Percentiles rank a stretch among this genome's conserved stretches.
phyloP scores from a whole-genome alignment of 2,888 invertebrate species.

The Anthrax anthrax region DNA sequence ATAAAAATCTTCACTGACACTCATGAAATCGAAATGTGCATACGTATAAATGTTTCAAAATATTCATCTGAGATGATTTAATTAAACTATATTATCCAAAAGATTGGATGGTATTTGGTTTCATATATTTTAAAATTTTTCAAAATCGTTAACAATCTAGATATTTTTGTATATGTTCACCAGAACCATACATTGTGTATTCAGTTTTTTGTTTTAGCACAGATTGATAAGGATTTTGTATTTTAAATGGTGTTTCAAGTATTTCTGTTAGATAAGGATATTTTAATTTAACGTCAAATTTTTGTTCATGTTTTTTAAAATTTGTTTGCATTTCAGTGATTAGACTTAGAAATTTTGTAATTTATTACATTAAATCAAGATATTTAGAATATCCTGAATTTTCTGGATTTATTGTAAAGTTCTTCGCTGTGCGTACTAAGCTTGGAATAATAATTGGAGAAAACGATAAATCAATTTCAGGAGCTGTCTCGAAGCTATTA shows the following conservation, averaged over 20 bases:
- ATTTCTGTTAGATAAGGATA: neutral
- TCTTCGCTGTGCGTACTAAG: neutral
- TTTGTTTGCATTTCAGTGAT: conserved; percentile 1
- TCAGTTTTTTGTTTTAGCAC: conserved; percentile 5
- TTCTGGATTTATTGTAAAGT: conserved; percentile 4
- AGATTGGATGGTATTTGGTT: too few relatives aligned
- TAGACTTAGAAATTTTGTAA: conserved; percentile 6
- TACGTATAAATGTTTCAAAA: too few relatives aligned
- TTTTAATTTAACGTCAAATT: neutral
- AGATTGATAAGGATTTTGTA: neutral
- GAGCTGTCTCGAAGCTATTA: too few relatives aligned
- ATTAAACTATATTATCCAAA: too few relatives aligned
- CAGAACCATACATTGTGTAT: conserved; percentile 15
- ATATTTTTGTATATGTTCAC: conserved; percentile 10
- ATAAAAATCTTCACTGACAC: too few relatives aligned
- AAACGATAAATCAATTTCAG: too few relatives aligned
- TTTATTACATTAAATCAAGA: conserved; percentile 9
- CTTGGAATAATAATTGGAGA: too few relatives aligned
- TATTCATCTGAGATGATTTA: too few relatives aligned
- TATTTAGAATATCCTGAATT: conserved; percentile 7
- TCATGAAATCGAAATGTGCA: too few relatives aligned
- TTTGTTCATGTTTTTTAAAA: neutral
- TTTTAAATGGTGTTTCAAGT: neutral
- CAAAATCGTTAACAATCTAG: too few relatives aligned
- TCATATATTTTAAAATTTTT: too few relatives aligned